Percentiles rank a stretch among this genome's conserved stretches.
Conservation (phyloP, 2,888 invertebrate species). For the Sialis lutaria region DNA sequence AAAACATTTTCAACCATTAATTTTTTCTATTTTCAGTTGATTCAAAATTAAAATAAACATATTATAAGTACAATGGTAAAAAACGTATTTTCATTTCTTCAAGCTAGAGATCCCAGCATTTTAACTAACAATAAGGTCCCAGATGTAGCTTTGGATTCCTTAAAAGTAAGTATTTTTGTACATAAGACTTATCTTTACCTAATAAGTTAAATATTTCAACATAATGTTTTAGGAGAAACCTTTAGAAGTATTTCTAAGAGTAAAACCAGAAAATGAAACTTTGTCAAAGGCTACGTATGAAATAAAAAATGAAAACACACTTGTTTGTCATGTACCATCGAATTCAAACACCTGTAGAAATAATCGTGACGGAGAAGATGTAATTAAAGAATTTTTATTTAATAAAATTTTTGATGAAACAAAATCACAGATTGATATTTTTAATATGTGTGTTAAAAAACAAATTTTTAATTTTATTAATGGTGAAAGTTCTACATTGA, state of each 20-base stretch:
- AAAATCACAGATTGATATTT: constrained; percentile 16
- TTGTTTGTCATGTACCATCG: constrained; percentile 13
- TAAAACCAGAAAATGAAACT: constrained; percentile 8
- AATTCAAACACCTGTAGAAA: constrained; percentile 11
- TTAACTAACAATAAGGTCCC: neutral
- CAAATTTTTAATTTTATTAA: constrained; percentile 21
- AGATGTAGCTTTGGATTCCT: neutral
- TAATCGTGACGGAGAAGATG: constrained; percentile 10
- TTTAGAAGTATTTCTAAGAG: constrained; percentile 10
- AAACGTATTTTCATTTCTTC: constrained; percentile 5
- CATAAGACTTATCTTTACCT: too few species aligned
- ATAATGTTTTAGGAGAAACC: constrained; percentile 1
- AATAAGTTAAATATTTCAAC: neutral
- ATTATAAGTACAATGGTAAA: neutral
- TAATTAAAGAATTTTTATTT: constrained; percentile 16
- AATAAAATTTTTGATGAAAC: constrained; percentile 17
- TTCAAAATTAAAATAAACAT: too few species aligned
- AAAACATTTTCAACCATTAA: too few species aligned
- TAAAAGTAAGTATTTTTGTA: neutral
- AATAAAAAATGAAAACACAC: constrained; percentile 10
- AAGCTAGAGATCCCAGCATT: constrained; percentile 10
- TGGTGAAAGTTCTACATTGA: constrained; percentile 56
- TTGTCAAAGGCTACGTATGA: constrained; percentile 11
- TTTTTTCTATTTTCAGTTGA: too few species aligned
- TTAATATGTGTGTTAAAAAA: constrained; percentile 17